These are phyloP conservation scores for Poeciliopsis turneri DNA, from an alignment of 2,797 vertebrate genomes.

Conservation along the genomic window DNA sequence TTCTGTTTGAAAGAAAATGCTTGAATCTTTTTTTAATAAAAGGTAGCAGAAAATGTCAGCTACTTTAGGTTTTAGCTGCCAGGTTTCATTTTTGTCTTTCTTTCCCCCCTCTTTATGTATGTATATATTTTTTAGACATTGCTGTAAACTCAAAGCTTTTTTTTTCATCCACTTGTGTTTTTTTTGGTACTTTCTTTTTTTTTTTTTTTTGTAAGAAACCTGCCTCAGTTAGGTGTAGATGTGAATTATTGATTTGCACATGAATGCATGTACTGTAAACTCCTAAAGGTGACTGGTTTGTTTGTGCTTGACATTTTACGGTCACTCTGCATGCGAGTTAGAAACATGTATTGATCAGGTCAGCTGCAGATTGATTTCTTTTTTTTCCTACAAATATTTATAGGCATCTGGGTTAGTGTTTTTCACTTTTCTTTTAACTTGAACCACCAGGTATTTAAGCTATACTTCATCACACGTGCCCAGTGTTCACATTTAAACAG, in stretches of 20 bases:
- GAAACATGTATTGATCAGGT: constrained; percentile 25
- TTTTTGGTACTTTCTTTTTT: constrained; percentile 45
- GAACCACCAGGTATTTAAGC: constrained; percentile 13
- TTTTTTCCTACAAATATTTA: constrained; percentile 30
- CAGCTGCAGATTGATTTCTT: constrained; percentile 17
- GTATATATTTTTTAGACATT: constrained; percentile 23
- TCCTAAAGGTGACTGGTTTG: constrained; percentile 11
- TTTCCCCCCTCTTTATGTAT: neutral
- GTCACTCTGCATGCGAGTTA: constrained; percentile 62
- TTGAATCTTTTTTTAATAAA: neutral
- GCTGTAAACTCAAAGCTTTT: constrained; percentile 18
- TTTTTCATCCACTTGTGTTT: constrained; percentile 26
- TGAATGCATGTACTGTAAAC: constrained; percentile 70
- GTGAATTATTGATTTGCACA: constrained; percentile 68
- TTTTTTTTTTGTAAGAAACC: constrained; percentile 35
- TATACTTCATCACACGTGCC: constrained; percentile 3
- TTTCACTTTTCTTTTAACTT: constrained; percentile 30
- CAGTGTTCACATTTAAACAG: constrained; percentile 8
- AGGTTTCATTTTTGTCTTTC: constrained; percentile 9
- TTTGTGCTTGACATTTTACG: constrained; percentile 20
- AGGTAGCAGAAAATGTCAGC: constrained; percentile 5
- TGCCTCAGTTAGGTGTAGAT: constrained; percentile 46
- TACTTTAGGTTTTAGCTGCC: neutral
- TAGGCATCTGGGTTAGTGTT: constrained; percentile 37
- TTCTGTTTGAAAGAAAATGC: neutral